Conservation (phyloP, 2,797 vertebrate species). For the Periparus ater region DNA sequence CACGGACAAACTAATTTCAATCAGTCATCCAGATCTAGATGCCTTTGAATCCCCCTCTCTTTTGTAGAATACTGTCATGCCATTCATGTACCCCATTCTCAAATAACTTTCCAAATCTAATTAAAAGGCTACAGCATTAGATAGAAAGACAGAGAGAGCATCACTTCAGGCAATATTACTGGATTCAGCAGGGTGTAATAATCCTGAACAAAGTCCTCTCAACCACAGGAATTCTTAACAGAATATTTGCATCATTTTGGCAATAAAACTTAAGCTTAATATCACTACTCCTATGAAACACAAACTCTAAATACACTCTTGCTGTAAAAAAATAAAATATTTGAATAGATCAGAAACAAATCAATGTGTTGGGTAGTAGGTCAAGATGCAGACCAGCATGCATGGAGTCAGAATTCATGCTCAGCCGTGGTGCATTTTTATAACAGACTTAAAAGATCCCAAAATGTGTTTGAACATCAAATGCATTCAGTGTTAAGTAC, state of each 20-base stretch:
- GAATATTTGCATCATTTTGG: neutral
- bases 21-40: neutral
- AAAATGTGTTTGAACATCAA: neutral
- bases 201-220: neutral
- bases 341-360: neutral
- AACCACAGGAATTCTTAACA: neutral
- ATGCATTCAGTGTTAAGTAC: slow-evolving; percentile 9
- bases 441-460: neutral
- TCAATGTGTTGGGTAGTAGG: neutral
- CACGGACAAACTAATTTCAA: neutral
- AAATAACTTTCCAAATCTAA: neutral
- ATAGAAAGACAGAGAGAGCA: neutral
- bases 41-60: neutral
- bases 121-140: neutral
- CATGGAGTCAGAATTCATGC: neutral
- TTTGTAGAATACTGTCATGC: neutral
- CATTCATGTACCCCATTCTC: neutral
- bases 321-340: neutral
- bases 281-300: neutral
- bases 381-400: neutral
- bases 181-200: neutral
- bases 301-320: neutral
- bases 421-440: neutral
- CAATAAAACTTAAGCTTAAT: neutral
- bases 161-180: neutral